Evolutionary conservation across 1,140 invertebrate species (phyloP).

Genomic region (Daktulosphaira vitifoliae): DNA sequence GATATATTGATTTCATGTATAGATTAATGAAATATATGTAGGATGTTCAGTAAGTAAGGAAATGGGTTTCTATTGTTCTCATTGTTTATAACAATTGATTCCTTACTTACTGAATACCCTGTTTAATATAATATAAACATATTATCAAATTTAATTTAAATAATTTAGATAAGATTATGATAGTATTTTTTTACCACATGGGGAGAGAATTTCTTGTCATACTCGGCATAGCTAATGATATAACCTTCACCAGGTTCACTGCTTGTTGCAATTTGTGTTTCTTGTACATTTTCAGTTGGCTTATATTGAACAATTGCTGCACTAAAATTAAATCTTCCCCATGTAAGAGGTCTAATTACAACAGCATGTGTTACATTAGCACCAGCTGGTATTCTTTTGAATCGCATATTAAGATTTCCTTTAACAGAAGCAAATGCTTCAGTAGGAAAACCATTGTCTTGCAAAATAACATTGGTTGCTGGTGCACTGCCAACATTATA

Average conservation of each 20-base stretch:
- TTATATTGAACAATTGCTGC: slow-evolving; percentile 87
- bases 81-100: too few relatives aligned
- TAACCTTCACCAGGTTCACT: slow-evolving; percentile 94
- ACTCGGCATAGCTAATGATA: slow-evolving; percentile 91
- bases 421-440: slow-evolving; percentile 79
- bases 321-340: slow-evolving; percentile 95
- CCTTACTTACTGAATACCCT: too few relatives aligned
- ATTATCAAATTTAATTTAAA: too few relatives aligned
- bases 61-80: too few relatives aligned
- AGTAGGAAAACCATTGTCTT: slow-evolving; percentile 80
- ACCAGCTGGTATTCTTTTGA: slow-evolving; percentile 82
- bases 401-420: slow-evolving; percentile 70
- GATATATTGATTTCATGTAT: too few relatives aligned
- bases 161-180: too few relatives aligned
- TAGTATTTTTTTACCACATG: slow-evolving; percentile 76
- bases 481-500: slow-evolving; percentile 78
- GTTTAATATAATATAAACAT: too few relatives aligned
- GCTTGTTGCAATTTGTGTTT: slow-evolving; percentile 75
- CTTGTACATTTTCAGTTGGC: slow-evolving; percentile 62
- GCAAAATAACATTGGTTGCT: slow-evolving; percentile 78
- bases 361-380: slow-evolving; percentile 91
- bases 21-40: too few relatives aligned
- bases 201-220: slow-evolving; percentile 95
- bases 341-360: slow-evolving; percentile 78
- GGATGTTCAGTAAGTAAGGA: too few relatives aligned